A percentile compares a stretch with the other conserved stretches of the same genome.
phyloP scores from a whole-genome alignment of 2,888 invertebrate genomes.

The Caenorhabditis zanzibari region DNA sequence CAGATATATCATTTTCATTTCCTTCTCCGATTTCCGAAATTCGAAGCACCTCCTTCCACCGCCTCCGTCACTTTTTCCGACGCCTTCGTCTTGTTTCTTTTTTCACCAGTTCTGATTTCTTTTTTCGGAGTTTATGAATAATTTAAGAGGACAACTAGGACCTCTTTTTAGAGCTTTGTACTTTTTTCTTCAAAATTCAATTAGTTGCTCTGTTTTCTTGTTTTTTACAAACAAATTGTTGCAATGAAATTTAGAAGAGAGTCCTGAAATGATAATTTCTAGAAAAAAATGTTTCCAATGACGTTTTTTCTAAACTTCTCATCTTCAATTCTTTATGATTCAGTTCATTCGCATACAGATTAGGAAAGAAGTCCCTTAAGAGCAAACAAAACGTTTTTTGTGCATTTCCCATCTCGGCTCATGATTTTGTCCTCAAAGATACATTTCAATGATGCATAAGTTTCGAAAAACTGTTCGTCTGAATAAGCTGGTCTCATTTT shows the following conservation, averaged over 20 bases:
- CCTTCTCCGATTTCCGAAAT: slow-evolving; percentile 41
- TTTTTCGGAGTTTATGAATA: slow-evolving; percentile 19
- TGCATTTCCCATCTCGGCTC: slow-evolving; percentile 39
- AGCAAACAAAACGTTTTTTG: slow-evolving; percentile 31
- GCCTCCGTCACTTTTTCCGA: slow-evolving; percentile 45
- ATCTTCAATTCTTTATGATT: slow-evolving; percentile 48
- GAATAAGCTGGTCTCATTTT: slow-evolving; percentile 57
- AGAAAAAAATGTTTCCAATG: slow-evolving; percentile 21
- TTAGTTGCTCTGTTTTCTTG: slow-evolving; percentile 5
- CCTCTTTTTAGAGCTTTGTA: not conserved
- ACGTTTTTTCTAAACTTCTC: slow-evolving; percentile 6
- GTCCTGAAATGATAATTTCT: not conserved
- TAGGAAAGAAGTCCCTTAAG: slow-evolving; percentile 36
- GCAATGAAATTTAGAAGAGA: too few relatives aligned
- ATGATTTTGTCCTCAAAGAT: slow-evolving; percentile 34
- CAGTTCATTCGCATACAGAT: slow-evolving; percentile 67
- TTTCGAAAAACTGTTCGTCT: slow-evolving; percentile 42
- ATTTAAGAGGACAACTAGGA: slow-evolving; percentile 5
- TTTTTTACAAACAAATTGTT: too few relatives aligned
- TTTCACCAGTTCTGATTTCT: not conserved
- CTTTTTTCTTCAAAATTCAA: not conserved
- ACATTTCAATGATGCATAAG: slow-evolving; percentile 38
- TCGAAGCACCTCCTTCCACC: slow-evolving; percentile 39
- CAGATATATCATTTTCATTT: slow-evolving; percentile 7
- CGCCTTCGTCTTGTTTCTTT: slow-evolving; percentile 27